Evolutionary conservation across 2,113 vertebrate species (phyloP), one percentile per base, ranked within the genome.

Genomic region (Trinectes maculatus): DNA sequence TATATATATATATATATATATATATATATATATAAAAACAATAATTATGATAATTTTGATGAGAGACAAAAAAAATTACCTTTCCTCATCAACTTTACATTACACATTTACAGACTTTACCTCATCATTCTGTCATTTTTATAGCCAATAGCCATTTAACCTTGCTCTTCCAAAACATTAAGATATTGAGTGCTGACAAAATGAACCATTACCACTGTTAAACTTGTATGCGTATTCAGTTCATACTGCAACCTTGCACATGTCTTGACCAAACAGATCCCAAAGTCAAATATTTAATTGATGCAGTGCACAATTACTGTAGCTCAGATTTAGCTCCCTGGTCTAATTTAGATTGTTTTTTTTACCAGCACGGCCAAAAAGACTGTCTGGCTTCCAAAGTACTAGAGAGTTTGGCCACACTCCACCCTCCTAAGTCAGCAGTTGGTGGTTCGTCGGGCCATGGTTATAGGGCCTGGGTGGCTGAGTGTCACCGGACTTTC

Each of bases 401-500:
- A 69, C 60, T 76, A 71, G 58, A 79, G 67, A 75, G 61, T 76
- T 79, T 85, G 79, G 69, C 85, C 68, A 57, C 64, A 36, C 46
- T 76, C 49, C 22, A 7, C 51, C 56, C 74, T 80, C 64, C 67
- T 46, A 76, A 63, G 79, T 85, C 82, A 80, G 85, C 85, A 84
- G 65, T 82, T 86, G 85, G 77, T 71, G 76, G 84, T 86, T 83
- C 51, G 57, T 83, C 47, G 16, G 70, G 76, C 49, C 74, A 29
- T 79, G 62, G 56, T 53, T 28, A 24, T 44, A 7, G 71, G 74
- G 66, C 63, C 82, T 47, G 76, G 74, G 80, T 86, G 77, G 80
- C 74, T 84, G 74, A n/a, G 77, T 85, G 73, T 66, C 57, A 36
- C 80, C 29, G 84, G 80, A 89, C 81, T 89, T 88, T 90, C 83